Conservation (phyloP, 2,888 invertebrate genomes). For the Leptarthrus brevirostris region DNA sequence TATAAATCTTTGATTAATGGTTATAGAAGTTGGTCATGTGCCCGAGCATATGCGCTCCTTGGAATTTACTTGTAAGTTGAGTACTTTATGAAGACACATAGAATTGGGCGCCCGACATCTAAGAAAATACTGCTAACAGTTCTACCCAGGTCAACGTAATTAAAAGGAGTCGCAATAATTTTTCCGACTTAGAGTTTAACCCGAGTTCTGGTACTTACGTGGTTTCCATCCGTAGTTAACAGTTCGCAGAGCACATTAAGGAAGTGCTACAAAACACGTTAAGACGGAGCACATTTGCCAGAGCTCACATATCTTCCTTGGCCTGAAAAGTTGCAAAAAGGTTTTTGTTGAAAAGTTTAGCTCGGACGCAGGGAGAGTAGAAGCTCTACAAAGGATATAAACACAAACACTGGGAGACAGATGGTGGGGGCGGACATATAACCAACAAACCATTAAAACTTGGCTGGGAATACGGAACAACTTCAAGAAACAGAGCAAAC, state of each 20-base stretch:
- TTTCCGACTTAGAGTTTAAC: slow-evolving; percentile 10
- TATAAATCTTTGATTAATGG: slow-evolving; percentile 53
- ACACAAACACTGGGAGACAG: slow-evolving; percentile 44
- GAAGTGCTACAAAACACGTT: slow-evolving; percentile 45
- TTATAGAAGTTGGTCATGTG: slow-evolving; percentile 49
- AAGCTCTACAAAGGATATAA: slow-evolving; percentile 34
- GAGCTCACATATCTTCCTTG: slow-evolving; percentile 40
- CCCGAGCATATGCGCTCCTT: slow-evolving; percentile 26
- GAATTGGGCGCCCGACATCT: too few species aligned
- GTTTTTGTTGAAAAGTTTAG: slow-evolving; percentile 12
- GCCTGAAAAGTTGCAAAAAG: slow-evolving; percentile 6
- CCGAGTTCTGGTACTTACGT: too few species aligned
- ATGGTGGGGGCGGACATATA: slow-evolving; percentile 45
- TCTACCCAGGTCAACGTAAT: slow-evolving; percentile 23
- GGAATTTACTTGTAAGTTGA: neutral
- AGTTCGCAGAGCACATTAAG: slow-evolving; percentile 30
- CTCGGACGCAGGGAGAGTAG: slow-evolving; percentile 1
- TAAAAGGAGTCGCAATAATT: slow-evolving; percentile 46
- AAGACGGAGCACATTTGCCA: slow-evolving; percentile 45
- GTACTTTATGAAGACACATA: too few species aligned
- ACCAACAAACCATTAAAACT: slow-evolving; percentile 48
- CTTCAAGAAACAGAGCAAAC: slow-evolving; percentile 2
- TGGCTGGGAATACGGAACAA: slow-evolving; percentile 22
- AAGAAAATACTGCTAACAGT: slow-evolving; percentile 2
- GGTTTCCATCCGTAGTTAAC: slow-evolving; percentile 25